These are phyloP conservation scores for Acanthosepion pharaonis DNA, from an alignment of 2,888 invertebrate genomes.

Conservation along the genomic window DNA sequence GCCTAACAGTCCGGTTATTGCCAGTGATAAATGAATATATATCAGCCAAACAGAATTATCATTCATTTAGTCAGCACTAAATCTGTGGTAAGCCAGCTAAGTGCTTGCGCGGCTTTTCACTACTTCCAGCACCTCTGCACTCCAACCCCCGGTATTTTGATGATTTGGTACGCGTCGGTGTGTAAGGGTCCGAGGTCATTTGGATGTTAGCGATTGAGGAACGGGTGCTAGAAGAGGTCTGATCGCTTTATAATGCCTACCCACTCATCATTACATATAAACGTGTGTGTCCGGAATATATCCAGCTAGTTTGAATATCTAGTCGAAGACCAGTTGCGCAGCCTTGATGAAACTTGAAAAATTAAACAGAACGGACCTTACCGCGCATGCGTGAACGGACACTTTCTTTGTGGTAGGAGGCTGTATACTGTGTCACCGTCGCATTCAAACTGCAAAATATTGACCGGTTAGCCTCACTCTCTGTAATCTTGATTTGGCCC, in stretches of 20 bases:
- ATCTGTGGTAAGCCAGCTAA: constrained; percentile 7
- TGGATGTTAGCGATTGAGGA: neutral
- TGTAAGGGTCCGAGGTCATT: neutral
- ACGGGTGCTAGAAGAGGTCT: neutral
- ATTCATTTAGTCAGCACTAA: constrained; percentile 22
- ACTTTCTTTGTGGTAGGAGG: no score
- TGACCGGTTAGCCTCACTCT: no score
- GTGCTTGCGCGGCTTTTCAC: neutral
- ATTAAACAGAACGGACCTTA: no score
- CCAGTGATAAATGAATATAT: constrained; percentile 33
- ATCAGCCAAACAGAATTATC: constrained; percentile 20
- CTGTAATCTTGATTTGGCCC: no score
- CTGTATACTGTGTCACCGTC: no score
- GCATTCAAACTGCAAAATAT: no score
- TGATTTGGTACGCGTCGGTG: neutral
- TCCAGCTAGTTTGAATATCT: no score
- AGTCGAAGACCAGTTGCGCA: no score
- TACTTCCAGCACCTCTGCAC: neutral
- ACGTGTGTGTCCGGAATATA: no score
- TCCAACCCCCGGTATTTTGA: neutral
- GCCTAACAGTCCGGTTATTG: constrained; percentile 14
- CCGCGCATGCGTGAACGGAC: no score
- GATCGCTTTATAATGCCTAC: neutral
- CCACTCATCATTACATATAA: neutral
- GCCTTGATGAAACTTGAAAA: no score